Evolutionary conservation across 2,888 invertebrate genomes (phyloP), one percentile per base, ranked within the genome.

Genomic region (Amphimallon solstitiale): DNA sequence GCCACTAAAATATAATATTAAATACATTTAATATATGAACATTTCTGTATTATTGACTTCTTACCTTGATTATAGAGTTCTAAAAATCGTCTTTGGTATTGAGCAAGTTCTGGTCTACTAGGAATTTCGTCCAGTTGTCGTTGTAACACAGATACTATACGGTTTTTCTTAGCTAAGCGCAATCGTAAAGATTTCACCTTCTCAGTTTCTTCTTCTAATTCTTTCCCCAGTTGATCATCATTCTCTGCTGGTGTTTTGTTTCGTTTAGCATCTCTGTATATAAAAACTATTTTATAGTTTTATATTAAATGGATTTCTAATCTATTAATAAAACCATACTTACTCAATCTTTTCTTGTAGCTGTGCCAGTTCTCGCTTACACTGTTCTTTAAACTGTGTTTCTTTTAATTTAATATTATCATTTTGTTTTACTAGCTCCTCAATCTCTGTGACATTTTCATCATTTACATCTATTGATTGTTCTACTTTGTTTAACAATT

Each of bases 61-160:
- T 66, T 78, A 92, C 92, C 92, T 89, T 94, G 97, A 84, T 96
- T 95, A 79, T 97, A 97, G 6, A 98, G 87, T 84, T 98, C 98
- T 76, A 98, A 87, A 81, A 99, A 98, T 74, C 98, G 86, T 76
- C 94, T 88, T 80, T 98, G 97, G 81, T 99, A 98, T 79, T 99
- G 98, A 60, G 94, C 88, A 61, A 98, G 84, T 80, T 99, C 98
- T 0, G 95, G 93, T 67, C 96, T 88, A 34, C 94, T 93, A 0
- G 98, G 98, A 63, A 97, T 90, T 76, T 96, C 95, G 79, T 98
- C 98, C 63, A 98, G 84, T 76, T 94, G 93, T 21, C 95, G 86
- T 65, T 94, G 91, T 72, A 97, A 87, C 9, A 89, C 86, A 12
- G 94, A 89, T 64, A 97, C 90, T 70, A 90, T 89, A 40, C 94